A percentile compares a stretch with the other conserved stretches of the same genome.
These are phyloP conservation scores for Chironomus riparius DNA, from an alignment of 2,888 invertebrate species.

Conservation along the genomic window DNA sequence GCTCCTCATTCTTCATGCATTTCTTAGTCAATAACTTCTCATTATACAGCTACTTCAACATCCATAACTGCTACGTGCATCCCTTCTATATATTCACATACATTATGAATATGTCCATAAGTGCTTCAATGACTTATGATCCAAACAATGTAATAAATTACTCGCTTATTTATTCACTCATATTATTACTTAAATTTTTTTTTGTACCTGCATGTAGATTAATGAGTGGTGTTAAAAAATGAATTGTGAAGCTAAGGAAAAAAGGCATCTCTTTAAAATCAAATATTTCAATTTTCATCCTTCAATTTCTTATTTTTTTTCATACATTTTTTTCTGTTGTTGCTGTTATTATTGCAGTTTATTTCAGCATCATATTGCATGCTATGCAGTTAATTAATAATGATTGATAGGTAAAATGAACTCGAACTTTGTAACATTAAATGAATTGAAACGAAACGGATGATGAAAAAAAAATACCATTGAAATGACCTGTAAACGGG, in stretches of 20 bases:
- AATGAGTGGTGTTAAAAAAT: conserved; percentile 23
- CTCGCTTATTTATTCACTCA: background rate
- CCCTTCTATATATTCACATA: background rate
- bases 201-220: background rate
- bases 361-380: background rate
- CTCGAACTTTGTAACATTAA: background rate
- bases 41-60: background rate
- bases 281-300: conserved; percentile 19
- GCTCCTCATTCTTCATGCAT: background rate
- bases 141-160: conserved; percentile 22
- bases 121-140: conserved; percentile 15
- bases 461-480: too few species aligned
- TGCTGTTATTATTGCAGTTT: background rate
- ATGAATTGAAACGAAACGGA: too few species aligned
- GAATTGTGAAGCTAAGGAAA: background rate
- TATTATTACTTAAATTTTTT: too few species aligned
- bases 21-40: background rate
- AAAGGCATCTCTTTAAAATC: conserved; percentile 16
- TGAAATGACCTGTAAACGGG: too few species aligned
- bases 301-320: background rate
- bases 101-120: background rate
- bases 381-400: conserved; percentile 1
- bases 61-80: background rate
- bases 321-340: background rate
- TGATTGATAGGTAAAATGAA: conserved; percentile 6